phyloP scores from a whole-genome alignment of 1,140 invertebrate species.

The Tyrophagus putrescentiae region DNA sequence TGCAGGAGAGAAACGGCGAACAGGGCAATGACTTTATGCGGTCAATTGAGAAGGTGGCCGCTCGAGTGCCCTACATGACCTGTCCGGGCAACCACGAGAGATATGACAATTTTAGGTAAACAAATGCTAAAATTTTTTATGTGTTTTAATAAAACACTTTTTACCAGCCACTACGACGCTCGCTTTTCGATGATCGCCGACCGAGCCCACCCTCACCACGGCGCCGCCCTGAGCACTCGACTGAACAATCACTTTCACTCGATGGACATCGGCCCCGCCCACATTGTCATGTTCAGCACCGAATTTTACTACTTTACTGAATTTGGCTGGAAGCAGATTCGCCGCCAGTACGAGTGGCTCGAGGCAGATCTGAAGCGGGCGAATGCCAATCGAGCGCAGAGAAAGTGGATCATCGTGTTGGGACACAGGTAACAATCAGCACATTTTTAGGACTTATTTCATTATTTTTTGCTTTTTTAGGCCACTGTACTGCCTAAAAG shows the following conservation, averaged over 20 bases:
- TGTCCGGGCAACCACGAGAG: constrained; percentile 79
- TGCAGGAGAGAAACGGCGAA: constrained; percentile 54
- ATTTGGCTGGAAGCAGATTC: constrained; percentile 61
- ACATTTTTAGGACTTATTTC: too few relatives aligned
- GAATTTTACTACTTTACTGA: constrained; percentile 82
- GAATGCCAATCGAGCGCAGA: constrained; percentile 42
- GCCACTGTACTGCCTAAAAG: constrained; percentile 87
- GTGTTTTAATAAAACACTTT: constrained; percentile 72
- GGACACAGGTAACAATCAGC: too few relatives aligned
- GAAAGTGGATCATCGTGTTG: constrained; percentile 83
- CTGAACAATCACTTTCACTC: constrained; percentile 28
- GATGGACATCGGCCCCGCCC: constrained; percentile 67
- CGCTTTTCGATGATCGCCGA: constrained; percentile 45
- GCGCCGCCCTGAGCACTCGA: not conserved
- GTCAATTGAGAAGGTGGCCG: constrained; percentile 69
- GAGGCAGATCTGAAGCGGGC: constrained; percentile 54
- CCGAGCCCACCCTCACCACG: too few relatives aligned
- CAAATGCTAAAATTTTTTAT: constrained; percentile 52
- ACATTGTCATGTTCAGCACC: constrained; percentile 78
- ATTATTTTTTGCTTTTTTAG: too few relatives aligned
- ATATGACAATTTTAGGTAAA: constrained; percentile 48
- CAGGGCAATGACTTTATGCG: constrained; percentile 79
- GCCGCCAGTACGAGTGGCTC: constrained; percentile 79
- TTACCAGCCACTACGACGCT: constrained; percentile 59
- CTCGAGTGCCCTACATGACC: constrained; percentile 76